These are phyloP conservation scores for Sinella curviseta DNA, from an alignment of 1,140 invertebrate genomes.

Conservation along the genomic window DNA sequence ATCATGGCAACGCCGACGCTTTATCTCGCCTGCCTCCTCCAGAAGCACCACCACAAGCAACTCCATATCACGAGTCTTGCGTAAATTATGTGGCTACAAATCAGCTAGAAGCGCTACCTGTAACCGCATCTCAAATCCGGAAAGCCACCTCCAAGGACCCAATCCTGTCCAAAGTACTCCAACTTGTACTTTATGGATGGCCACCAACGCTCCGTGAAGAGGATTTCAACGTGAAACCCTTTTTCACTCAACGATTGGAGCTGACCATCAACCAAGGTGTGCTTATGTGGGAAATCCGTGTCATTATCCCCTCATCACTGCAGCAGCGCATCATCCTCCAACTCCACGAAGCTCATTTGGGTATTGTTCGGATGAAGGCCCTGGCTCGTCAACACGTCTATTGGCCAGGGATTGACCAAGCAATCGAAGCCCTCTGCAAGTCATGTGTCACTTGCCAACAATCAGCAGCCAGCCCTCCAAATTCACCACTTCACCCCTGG, in stretches of 20 bases:
- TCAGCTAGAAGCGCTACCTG: neutral
- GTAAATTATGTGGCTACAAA: neutral
- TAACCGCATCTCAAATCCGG: neutral
- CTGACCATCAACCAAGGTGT: conserved; percentile 16
- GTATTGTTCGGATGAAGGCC: conserved; percentile 57
- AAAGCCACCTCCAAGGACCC: neutral
- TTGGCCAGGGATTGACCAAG: conserved; percentile 52
- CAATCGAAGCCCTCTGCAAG: conserved; percentile 10
- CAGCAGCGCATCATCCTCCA: conserved; percentile 49
- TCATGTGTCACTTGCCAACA: too few relatives aligned
- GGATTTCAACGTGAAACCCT: neutral
- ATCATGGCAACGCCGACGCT: conserved; percentile 51
- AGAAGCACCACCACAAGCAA: neutral
- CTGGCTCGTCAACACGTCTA: conserved; percentile 53
- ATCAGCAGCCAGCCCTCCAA: too few relatives aligned
- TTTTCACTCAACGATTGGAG: neutral
- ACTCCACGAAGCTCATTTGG: conserved; percentile 55
- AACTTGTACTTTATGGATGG: neutral
- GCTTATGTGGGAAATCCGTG: conserved; percentile 50
- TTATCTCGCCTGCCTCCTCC: conserved; percentile 48
- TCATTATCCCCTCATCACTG: conserved; percentile 53
- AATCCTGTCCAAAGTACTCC: neutral
- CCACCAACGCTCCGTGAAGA: neutral
- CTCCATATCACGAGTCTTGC: neutral
- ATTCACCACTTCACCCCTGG: too few relatives aligned